Evolutionary conservation across 2,113 vertebrate genomes (phyloP).

Genomic region (Clinocottus analis): DNA sequence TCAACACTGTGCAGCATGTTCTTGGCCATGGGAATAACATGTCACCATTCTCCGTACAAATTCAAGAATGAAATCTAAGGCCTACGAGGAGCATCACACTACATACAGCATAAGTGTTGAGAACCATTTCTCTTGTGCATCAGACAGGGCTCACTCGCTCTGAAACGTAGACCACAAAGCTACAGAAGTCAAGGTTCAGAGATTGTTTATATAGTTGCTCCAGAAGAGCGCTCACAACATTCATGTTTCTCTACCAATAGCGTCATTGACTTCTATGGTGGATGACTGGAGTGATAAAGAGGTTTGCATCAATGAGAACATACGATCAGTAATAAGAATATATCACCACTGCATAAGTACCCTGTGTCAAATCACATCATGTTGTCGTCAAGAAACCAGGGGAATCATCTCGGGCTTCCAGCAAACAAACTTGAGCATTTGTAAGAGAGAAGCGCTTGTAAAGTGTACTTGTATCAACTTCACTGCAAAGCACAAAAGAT

Average conservation of each 20-base stretch:
- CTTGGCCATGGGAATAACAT: conserved; percentile 27
- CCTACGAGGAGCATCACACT: conserved; percentile 48
- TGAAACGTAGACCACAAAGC: conserved; percentile 40
- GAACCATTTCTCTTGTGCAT: conserved; percentile 41
- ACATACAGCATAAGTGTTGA: conserved; percentile 47
- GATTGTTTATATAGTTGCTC: conserved; percentile 15
- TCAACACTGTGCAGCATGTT: conserved; percentile 48
- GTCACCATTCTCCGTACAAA: conserved; percentile 45
- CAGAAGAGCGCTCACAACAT: conserved; percentile 42
- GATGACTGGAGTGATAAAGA: conserved; percentile 1
- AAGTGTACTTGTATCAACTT: conserved; percentile 29
- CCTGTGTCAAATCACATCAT: conserved; percentile 7
- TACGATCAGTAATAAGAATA: not conserved
- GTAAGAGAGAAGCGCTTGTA: conserved; percentile 53
- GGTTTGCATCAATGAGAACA: conserved; percentile 10
- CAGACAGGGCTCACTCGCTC: conserved; percentile 15
- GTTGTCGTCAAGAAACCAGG: not conserved
- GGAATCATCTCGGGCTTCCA: conserved; percentile 9
- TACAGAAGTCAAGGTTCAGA: conserved; percentile 42
- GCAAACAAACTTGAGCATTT: conserved; percentile 20
- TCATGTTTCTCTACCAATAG: conserved; percentile 38
- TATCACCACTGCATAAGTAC: not conserved
- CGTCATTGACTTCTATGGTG: not conserved
- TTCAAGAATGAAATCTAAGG: conserved; percentile 49
- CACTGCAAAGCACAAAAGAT: conserved; percentile 52